Evolutionary conservation across 1,140 invertebrate genomes (phyloP).

Genomic region (Drepana arcuata): DNA sequence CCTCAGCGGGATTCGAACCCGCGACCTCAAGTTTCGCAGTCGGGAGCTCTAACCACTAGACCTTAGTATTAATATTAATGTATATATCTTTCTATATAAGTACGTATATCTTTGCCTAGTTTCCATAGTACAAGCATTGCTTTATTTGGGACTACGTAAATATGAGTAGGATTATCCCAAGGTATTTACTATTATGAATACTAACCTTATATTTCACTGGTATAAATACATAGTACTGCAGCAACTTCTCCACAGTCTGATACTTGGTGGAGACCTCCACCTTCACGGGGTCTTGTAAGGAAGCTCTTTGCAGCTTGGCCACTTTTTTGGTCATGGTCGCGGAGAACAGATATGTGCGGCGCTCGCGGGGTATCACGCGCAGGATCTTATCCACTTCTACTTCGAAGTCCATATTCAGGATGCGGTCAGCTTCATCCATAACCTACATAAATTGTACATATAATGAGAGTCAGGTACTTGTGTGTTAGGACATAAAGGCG

Average conservation of each 20-base stretch:
- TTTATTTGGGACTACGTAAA: too few relatives aligned
- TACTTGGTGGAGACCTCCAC: conserved; percentile 98
- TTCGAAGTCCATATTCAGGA: conserved; percentile 97
- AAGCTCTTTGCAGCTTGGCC: conserved; percentile 95
- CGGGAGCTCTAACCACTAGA: too few relatives aligned
- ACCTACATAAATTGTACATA: conserved; percentile 72
- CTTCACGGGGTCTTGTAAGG: conserved; percentile 92
- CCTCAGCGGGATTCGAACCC: too few relatives aligned
- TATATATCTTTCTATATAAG: too few relatives aligned
- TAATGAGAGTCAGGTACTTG: too few relatives aligned
- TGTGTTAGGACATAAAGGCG: too few relatives aligned
- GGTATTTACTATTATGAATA: too few relatives aligned
- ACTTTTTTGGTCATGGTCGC: conserved; percentile 99
- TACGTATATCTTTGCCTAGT: too few relatives aligned
- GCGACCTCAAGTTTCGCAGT: too few relatives aligned
- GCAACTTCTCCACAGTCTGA: conserved; percentile 96
- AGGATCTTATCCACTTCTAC: conserved; percentile 97
- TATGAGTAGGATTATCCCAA: too few relatives aligned
- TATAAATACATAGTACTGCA: conserved; percentile 97
- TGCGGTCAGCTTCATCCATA: conserved; percentile 97
- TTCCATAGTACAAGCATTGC: too few relatives aligned
- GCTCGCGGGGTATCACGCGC: conserved; percentile 90
- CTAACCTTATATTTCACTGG: conserved; percentile 92
- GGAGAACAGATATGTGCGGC: conserved; percentile 92
- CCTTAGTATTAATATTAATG: too few relatives aligned